A percentile compares a stretch with the other conserved stretches of the same genome.
phyloP scores from a whole-genome alignment of 2,113 vertebrate species.

The Typhlomys cinereus region DNA sequence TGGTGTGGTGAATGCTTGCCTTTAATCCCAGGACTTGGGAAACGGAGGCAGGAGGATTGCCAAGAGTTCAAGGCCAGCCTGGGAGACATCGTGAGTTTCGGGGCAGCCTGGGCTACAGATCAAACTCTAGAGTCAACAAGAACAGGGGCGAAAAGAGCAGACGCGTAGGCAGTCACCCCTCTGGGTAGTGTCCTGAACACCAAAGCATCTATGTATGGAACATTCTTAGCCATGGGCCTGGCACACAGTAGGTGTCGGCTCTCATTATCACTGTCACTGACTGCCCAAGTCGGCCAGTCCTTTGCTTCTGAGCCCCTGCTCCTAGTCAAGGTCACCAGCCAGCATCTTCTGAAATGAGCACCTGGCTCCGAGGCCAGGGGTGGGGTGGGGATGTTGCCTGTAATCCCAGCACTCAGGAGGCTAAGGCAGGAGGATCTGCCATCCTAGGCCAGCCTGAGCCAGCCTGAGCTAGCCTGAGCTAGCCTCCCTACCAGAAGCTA shows the following conservation, averaged over 20 bases:
- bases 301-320: not conserved
- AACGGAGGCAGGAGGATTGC: not conserved
- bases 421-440: not conserved
- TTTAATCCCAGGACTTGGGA: not conserved
- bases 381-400: too few relatives aligned
- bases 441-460: not conserved
- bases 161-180: not conserved
- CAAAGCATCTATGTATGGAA: not conserved
- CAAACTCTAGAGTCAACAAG: not conserved
- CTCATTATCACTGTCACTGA: rapidly evolving
- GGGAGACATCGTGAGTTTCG: not conserved
- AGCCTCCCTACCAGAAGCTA: not conserved
- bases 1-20: too few relatives aligned
- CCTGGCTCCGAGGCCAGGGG: not conserved
- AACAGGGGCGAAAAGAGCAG: too few relatives aligned
- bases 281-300: not conserved
- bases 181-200: too few relatives aligned
- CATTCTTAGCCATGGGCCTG: not conserved
- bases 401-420: not conserved
- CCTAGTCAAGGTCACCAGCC: not conserved
- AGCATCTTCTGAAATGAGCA: not conserved
- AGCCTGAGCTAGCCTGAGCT: not conserved
- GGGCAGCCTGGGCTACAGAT: not conserved
- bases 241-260: rapidly evolving
- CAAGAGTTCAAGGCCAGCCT: not conserved